phyloP scores from a whole-genome alignment of 2,797 vertebrate species.

The Mus minutoides region DNA sequence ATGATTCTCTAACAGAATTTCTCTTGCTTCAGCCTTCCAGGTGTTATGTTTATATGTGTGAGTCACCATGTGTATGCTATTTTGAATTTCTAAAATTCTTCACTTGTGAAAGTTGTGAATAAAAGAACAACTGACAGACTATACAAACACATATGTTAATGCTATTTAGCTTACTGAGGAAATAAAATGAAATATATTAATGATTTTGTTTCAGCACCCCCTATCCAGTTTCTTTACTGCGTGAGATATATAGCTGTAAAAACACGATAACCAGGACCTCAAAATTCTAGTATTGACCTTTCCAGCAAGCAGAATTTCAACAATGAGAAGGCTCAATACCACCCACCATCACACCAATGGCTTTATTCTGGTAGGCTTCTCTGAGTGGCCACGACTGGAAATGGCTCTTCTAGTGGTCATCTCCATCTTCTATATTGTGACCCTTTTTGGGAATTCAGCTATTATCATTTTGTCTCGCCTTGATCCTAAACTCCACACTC shows the following conservation, averaged over 20 bases:
- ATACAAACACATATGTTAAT: background rate
- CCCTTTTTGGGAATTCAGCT: slow-evolving; percentile 62
- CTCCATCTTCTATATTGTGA: slow-evolving; percentile 62
- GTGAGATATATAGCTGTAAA: background rate
- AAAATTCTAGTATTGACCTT: background rate
- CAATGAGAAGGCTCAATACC: slow-evolving; percentile 53
- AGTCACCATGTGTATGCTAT: background rate
- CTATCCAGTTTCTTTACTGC: background rate
- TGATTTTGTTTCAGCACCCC: background rate
- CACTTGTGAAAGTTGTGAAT: background rate
- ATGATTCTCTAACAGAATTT: background rate
- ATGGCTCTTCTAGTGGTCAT: slow-evolving; percentile 49
- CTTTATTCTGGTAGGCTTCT: slow-evolving; percentile 69
- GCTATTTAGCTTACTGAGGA: background rate
- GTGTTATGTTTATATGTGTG: background rate
- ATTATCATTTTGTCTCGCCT: slow-evolving; percentile 48
- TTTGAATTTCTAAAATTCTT: background rate
- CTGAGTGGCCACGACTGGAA: slow-evolving; percentile 60
- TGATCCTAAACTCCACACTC: slow-evolving; percentile 47
- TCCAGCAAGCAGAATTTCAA: background rate
- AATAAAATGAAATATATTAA: background rate
- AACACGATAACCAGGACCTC: background rate
- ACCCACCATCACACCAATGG: background rate
- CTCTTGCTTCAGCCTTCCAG: background rate
- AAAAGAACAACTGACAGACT: background rate